Base-by-base conservation (phyloP, 37 sponge, comb jelly and placozoan genomes). In the Diacarnus erythraeanus region DNA sequence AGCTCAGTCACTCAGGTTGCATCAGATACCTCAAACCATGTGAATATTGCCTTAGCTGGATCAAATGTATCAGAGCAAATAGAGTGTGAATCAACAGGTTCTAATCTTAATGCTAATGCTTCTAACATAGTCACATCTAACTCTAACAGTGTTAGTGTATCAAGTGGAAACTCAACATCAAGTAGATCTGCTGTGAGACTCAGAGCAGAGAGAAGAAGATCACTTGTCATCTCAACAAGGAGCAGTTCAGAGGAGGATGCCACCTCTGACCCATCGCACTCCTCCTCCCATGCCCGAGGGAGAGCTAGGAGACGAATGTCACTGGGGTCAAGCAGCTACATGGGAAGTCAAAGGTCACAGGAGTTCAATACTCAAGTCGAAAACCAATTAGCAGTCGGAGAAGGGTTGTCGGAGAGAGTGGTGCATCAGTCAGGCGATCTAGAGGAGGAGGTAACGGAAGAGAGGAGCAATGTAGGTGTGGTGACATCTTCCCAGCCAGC, bases 161-260 rank as follows among this genome's bases (percentile, higher is more conserved):
- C 21, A 17, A 38, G 63, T 38, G 77, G 3, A 9, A 37, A 76
- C 25, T 57, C 75, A 1, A 35, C 15, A 2, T 73, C 74, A 9
- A 59, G 56, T 15, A 59, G 74, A 34, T 31, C 82, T 10, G 64
- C 74, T 42, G 35, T 33, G 25, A 56, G 82, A 37, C 36, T 64
- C 3, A 23, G 82, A 1, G 81, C 81, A 27, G 82, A 63, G 38
- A 34, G 42, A 15, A 57, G 77, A 60, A 56, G 60, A 23, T 76
- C 61, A 2, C 26, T 30, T 17, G 63, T 59, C 23, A 20, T 36
- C 21, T 6, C 25, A 5, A 54, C 0, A 21, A 23, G 18, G 29
- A 72, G 63, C 74, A 73, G 65, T 72, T 72, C 74, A 1, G 82
- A 82, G 12, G 81, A 81, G 12, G 82, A 73, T 61, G 0, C 10